Percentiles rank a stretch among this genome's conserved stretches.
Conservation (phyloP, 2,113 vertebrate species). For the Podocnemis expansa region DNA sequence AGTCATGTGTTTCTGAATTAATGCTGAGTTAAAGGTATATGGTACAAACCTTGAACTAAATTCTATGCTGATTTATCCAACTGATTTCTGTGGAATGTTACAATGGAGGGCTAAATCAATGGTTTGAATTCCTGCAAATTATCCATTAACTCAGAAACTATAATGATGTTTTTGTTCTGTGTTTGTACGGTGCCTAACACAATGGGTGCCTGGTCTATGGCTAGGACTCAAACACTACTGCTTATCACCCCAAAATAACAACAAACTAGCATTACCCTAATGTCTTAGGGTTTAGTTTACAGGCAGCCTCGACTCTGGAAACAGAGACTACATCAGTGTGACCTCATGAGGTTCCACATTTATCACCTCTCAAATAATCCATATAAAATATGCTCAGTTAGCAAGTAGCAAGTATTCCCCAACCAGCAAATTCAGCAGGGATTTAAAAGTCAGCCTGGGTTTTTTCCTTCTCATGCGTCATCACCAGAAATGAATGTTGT, state of each 20-base stretch:
- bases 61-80: neutral
- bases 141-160: neutral
- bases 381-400: rapidly evolving
- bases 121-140: conserved; percentile 38
- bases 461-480: too few relatives aligned
- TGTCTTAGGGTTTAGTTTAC: rapidly evolving
- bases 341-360: neutral
- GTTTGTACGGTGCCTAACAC: neutral
- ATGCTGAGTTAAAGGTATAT: neutral
- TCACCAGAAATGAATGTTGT: too few relatives aligned
- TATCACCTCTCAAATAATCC: rapidly evolving
- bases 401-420: rapidly evolving
- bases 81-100: neutral
- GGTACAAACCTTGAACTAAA: neutral
- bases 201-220: neutral
- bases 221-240: too few relatives aligned
- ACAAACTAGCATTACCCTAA: neutral
- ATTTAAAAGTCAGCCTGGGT: neutral
- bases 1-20: neutral
- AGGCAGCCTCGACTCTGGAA: rapidly evolving
- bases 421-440: neutral
- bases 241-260: rapidly evolving
- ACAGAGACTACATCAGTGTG: rapidly evolving
- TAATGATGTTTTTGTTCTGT: conserved; percentile 26
- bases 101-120: neutral